Evolutionary conservation across 2,888 invertebrate species (phyloP), one percentile per base, ranked within the genome.

Genomic region (Lithophane semibrunnea): DNA sequence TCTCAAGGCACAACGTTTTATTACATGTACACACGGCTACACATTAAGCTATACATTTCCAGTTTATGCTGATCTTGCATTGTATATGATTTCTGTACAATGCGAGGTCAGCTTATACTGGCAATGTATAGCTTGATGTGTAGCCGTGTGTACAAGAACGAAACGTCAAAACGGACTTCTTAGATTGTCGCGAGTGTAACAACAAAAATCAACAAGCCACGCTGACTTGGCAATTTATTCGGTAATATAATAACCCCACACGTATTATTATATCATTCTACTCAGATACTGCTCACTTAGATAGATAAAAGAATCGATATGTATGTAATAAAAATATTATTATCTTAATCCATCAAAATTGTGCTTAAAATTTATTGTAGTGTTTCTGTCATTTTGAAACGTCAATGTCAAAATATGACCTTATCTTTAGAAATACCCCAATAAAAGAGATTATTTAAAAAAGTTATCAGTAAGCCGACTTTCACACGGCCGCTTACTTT

Each of bases 301-400:
- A 0, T 9, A 24, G 54, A 73, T 80, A 80, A 67, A 77, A 37
- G 4, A 56, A 69, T 58, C 67, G 64, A 65, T 82, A 24, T 3
- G 16, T 82, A 24, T 3, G 16, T 65, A 73, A 44, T 60, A 61
- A 70, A 73, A 60, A 60, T 70, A 42, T 74, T 69, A 67, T 67
- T 71, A 72, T 79, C 74, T 64, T 52, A 77, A 83, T 78, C 83
- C 58, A 54, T 72, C 52, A 60, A 66, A 68, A 54, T 60, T 58
- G 21, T 29, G 5, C 58, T 13, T 29, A 13, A 18, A 5, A 24
- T 5, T 37, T 37, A 37, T 24, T 60, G 47, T 44, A 66, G 12
- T 29, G 24, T 7, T 21, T 42, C 2, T 58, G 60, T 37, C 77
- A 58, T 47, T 71, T 29, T 10, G 29, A 58, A 49, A 56, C 54